A percentile compares a stretch with the other conserved stretches of the same genome.
Conservation (phyloP, 2,113 vertebrate species). For the Connochaetes taurinus region DNA sequence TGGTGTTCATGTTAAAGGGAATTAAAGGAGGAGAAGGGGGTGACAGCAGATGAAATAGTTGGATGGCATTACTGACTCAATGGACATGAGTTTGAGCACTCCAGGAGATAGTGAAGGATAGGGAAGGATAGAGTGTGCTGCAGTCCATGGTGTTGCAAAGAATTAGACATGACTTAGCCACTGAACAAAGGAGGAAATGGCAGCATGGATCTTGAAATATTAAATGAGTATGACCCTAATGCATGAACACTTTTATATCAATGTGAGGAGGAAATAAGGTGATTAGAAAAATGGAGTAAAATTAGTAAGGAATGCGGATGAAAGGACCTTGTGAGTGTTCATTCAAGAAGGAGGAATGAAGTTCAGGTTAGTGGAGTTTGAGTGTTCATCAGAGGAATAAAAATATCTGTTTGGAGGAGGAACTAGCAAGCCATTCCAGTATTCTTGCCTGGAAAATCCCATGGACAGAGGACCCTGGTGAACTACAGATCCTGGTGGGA, state of each 20-base stretch:
- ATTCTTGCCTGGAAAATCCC: background rate
- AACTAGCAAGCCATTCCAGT: background rate
- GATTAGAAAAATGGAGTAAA: background rate
- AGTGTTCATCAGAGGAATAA: background rate
- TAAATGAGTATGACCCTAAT: background rate
- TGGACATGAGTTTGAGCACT: background rate
- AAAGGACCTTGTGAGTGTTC: background rate
- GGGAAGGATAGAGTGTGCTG: background rate
- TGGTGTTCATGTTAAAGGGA: background rate
- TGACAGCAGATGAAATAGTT: background rate
- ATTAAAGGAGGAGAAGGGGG: background rate
- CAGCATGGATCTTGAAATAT: background rate
- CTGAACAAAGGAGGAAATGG: background rate
- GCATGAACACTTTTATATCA: background rate
- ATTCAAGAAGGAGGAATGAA: background rate
- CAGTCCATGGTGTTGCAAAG: background rate
- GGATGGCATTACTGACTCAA: background rate
- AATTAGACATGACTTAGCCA: background rate
- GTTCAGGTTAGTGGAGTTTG: background rate
- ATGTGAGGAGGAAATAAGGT: background rate
- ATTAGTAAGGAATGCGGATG: background rate
- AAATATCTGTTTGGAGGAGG: background rate
- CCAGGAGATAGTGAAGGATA: background rate
- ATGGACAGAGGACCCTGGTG: background rate
- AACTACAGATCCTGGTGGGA: background rate